Base-by-base conservation (phyloP, 2,113 vertebrate species). In the Redunca redunca region DNA sequence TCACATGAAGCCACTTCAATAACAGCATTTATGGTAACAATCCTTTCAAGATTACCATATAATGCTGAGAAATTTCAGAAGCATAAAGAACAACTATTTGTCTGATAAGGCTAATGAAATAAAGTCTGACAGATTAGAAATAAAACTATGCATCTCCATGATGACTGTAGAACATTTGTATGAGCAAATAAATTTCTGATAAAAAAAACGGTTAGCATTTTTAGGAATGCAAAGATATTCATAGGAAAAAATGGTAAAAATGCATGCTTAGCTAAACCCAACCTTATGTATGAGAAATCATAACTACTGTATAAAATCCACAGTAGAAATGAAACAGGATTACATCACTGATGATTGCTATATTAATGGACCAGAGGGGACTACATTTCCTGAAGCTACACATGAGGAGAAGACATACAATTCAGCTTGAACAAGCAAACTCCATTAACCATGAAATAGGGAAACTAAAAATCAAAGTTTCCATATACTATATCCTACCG, bases 371-470 rank as follows among this genome's bases (percentile, higher is more conserved):
- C 95, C 94, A 97, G 52, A 95, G 82, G 88, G 94, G 48, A 86
- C 96, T 97, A 97, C 78, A 43, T 91, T 98, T 96, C 98, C 98
- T 98, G 94, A 98, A 98, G 98, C 97, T 98, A 98, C 98, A 88
- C 93, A 98, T 98, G 88, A 97, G 62, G 26, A 95, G 71, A 98
- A 98, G 86, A 96, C 92, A 97, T 78, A 98, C 92, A 98, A 98
- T 98, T 98, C 97, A 96, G 91, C n/a, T 96, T 98, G n/a, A 96
- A 97, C 98, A 98, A 98, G 97, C 55, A 98, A 98, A 99, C 98
- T 98, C 96, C 91, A 98, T 97, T 99, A 98, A 98, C 98, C 97
- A 99, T 95, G 96, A 99, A 99, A 98, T 64, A 98, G 52, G 43
- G 55, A 97, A 98, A 98, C 64, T 98, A 98, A 94, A 98, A 98